These are phyloP conservation scores for Plutella xylostella DNA, from an alignment of 2,888 invertebrate species.

Conservation along the genomic window DNA sequence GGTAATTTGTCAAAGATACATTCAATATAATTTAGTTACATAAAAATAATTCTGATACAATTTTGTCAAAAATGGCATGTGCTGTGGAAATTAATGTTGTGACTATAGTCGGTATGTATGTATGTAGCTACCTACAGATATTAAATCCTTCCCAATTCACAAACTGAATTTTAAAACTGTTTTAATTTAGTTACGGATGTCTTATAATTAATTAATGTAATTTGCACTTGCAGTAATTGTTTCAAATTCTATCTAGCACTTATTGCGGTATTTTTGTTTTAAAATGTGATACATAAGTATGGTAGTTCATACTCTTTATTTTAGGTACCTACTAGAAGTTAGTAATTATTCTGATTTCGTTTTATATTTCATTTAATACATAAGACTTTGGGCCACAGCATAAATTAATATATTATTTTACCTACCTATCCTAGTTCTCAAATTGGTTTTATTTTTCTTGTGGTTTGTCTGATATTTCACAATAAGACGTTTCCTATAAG, in stretches of 20 bases:
- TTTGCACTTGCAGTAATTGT: too few relatives aligned
- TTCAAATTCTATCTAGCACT: background rate
- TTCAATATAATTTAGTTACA: too few relatives aligned
- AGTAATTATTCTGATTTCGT: background rate
- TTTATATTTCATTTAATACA: background rate
- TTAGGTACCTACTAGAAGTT: background rate
- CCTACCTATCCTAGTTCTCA: constrained; percentile 24
- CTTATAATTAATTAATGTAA: background rate
- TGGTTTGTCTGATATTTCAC: constrained; percentile 40
- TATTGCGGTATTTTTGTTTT: background rate
- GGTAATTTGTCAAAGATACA: too few relatives aligned
- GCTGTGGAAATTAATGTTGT: too few relatives aligned
- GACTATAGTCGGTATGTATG: too few relatives aligned
- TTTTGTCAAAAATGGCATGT: too few relatives aligned
- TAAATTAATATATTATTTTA: background rate
- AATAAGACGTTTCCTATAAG: constrained; percentile 39
- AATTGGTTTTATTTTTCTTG: constrained; percentile 26
- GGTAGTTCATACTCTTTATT: background rate
- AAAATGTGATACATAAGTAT: constrained; percentile 1
- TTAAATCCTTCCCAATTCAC: too few relatives aligned
- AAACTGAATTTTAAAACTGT: background rate
- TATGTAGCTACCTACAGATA: too few relatives aligned
- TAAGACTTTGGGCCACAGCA: background rate
- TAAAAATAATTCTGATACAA: too few relatives aligned
- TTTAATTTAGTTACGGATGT: background rate